These are phyloP conservation scores for Lacerta bilineata DNA, from an alignment of 2,797 vertebrate genomes.

Conservation along the genomic window DNA sequence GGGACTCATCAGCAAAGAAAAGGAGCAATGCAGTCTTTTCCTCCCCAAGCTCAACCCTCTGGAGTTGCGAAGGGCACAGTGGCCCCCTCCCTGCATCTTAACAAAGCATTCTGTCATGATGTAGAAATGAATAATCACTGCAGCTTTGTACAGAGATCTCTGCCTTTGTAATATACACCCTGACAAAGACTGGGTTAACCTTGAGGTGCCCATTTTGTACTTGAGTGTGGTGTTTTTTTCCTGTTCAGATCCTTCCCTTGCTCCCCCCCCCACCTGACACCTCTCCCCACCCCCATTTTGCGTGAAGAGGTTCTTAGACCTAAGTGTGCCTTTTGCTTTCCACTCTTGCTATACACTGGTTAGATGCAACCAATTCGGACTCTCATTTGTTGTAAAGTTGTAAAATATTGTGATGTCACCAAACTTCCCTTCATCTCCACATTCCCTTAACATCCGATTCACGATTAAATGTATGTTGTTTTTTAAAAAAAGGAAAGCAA, in stretches of 20 bases:
- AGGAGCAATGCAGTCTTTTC: constrained; percentile 35
- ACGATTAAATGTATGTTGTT: constrained; percentile 93
- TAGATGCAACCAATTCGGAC: constrained; percentile 85
- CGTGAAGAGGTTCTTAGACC: constrained; percentile 82
- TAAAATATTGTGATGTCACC: constrained; percentile 97
- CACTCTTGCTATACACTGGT: constrained; percentile 90
- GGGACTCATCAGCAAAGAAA: constrained; percentile 35
- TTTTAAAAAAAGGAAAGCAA: constrained; percentile 85
- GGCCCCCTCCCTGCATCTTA: constrained; percentile 30
- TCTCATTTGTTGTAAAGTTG: constrained; percentile 91
- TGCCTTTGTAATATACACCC: neutral
- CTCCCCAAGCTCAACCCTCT: constrained; percentile 39
- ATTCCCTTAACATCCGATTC: constrained; percentile 93
- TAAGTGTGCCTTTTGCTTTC: constrained; percentile 97
- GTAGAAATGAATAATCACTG: constrained; percentile 49
- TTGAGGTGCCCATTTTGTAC: constrained; percentile 61
- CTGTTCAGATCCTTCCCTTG: neutral
- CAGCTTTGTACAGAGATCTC: constrained; percentile 43
- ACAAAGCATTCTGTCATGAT: constrained; percentile 30
- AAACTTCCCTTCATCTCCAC: constrained; percentile 88
- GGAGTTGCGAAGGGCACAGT: constrained; percentile 39
- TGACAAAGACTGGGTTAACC: constrained; percentile 47
- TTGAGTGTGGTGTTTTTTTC: constrained; percentile 26
- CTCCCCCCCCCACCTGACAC: neutral
- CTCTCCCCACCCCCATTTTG: constrained; percentile 64